Evolutionary conservation across 2,797 vertebrate genomes (phyloP).

Genomic region (Naso thynnoides): DNA sequence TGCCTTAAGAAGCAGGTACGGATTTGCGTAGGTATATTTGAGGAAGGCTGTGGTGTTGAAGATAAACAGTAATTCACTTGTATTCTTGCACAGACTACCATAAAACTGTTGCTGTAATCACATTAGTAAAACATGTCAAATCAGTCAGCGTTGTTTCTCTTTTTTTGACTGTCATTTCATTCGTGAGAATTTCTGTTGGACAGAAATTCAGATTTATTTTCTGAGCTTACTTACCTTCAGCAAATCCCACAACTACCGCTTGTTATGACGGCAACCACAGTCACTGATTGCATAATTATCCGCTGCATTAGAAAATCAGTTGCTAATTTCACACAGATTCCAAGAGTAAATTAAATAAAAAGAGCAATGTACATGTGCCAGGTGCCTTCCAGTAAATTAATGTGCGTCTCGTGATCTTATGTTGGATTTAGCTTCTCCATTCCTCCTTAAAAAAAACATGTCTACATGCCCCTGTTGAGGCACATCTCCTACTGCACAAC

Average conservation of each 20-base stretch:
- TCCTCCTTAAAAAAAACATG: neutral
- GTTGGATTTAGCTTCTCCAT: neutral
- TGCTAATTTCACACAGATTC: constrained; percentile 51
- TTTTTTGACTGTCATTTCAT: neutral
- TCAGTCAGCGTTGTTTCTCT: neutral
- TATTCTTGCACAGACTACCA: constrained; percentile 6
- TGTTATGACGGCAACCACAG: constrained; percentile 25
- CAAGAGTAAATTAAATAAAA: constrained; percentile 51
- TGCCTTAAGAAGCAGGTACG: constrained; percentile 8
- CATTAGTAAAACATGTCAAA: neutral
- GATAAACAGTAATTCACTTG: neutral
- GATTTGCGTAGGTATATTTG: constrained; percentile 14
- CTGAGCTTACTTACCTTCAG: neutral
- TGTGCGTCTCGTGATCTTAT: neutral
- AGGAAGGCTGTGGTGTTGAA: neutral
- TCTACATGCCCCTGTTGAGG: neutral
- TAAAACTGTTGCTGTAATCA: constrained; percentile 9
- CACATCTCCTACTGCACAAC: neutral
- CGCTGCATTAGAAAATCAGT: constrained; percentile 45
- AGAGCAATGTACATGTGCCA: constrained; percentile 45
- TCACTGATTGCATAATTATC: constrained; percentile 58
- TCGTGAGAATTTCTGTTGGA: constrained; percentile 31
- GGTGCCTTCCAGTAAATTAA: constrained; percentile 33
- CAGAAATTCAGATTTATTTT: constrained; percentile 23
- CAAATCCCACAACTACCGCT: constrained; percentile 18